Conservation (phyloP, 2,797 vertebrate genomes). For the Chloroceryle amazona region DNA sequence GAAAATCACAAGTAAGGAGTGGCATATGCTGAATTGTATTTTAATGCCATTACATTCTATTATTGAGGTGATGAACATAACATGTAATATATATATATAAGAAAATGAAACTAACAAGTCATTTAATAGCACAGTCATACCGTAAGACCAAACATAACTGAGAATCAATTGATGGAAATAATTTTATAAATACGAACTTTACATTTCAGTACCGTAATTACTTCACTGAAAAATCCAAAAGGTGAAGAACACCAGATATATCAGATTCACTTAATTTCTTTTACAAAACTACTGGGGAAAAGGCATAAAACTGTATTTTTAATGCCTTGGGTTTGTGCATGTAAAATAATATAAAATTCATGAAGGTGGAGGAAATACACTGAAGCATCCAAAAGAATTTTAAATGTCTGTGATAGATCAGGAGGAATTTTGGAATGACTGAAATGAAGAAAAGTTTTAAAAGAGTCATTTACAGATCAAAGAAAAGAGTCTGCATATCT, state of each 20-base stretch:
- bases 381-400: slow-evolving; percentile 35
- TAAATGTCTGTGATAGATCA: not conserved
- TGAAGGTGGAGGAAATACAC: slow-evolving; percentile 30
- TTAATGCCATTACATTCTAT: not conserved
- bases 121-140: not conserved
- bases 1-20: not conserved
- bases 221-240: not conserved
- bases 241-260: not conserved
- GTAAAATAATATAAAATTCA: slow-evolving; percentile 31
- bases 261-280: not conserved
- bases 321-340: not conserved
- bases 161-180: not conserved
- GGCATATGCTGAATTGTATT: not conserved
- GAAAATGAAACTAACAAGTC: not conserved
- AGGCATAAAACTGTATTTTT: slow-evolving; percentile 2
- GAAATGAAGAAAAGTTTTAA: not conserved
- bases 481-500: not conserved
- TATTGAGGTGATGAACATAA: not conserved
- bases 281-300: not conserved
- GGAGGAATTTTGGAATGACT: not conserved
- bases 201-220: not conserved
- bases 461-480: not conserved
- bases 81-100: not conserved
- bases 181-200: not conserved
- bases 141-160: not conserved